Base-by-base conservation (phyloP, 2,113 vertebrate species). In the Chelonoidis abingdonii region DNA sequence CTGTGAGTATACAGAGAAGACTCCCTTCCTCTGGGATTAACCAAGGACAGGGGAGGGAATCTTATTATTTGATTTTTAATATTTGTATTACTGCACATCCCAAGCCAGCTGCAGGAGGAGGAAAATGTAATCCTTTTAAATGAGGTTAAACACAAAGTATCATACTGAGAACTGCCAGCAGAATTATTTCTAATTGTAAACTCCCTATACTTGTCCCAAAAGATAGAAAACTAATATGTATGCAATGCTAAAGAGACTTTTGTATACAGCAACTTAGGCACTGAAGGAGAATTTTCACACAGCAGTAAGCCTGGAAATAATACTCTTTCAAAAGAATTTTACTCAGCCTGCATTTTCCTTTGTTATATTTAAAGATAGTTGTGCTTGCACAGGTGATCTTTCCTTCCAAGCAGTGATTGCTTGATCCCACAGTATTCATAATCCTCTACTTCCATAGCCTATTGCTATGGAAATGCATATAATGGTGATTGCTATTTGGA, bases 71-170 rank as follows among this genome's bases (percentile, higher is more conserved):
- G 65, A n/a, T 80, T 29, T 19, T 3, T 53, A 72, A 80, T 89
- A 80, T 93, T 83, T 89, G 44, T 47, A 38, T 0, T 11, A 25
- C 83, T 92, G 38, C 83, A 84, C 84, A 29, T 93, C 83, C 88
- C 83, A n/a, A 65, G 84, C 49, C 57, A 93, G 87, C 8, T 8
- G 91, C 44, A 93, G 72, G 59, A 80, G 78, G 35, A 84, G 95
- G 89, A 94, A 90, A 93, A 65, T 41, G 84, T 49, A 79, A 14
- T 57, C 90, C 89, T 86, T 94, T 94, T 93, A 97, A 95, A 95
- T 92, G 82, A 93, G 96, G 97, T 97, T 97, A 97, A 97, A 95
- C 84, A 95, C 83, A 80, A 86, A 14, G 4, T 10, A 4, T 31
- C 0, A 0, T 41, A 72, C 57, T 0, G 1, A 83, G 93, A 95